Percentiles rank a stretch among this genome's conserved stretches.
phyloP scores from a whole-genome alignment of 23 tunicate species.

The Ascidia mentula region DNA sequence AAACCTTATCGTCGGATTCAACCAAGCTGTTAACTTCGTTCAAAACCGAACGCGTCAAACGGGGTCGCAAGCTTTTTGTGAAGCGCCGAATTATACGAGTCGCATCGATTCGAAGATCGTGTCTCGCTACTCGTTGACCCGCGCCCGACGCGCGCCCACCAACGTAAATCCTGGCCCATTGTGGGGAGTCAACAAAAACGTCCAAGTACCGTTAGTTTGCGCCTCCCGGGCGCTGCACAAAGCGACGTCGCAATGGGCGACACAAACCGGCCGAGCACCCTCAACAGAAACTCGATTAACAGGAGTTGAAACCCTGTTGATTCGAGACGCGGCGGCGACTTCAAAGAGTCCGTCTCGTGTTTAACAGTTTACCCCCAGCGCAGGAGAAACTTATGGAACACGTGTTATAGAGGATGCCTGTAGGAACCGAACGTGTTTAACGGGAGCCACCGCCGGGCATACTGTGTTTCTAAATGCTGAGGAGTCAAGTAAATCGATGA shows the following conservation, averaged over 20 bases:
- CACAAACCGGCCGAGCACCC: background rate
- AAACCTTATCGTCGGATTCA: too few relatives aligned
- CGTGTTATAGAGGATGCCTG: too few relatives aligned
- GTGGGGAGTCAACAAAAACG: conserved; percentile 1
- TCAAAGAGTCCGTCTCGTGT: background rate
- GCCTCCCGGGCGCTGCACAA: background rate
- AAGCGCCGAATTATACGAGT: background rate
- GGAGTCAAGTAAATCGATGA: too few relatives aligned
- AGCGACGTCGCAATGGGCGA: background rate
- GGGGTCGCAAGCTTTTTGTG: background rate
- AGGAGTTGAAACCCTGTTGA: conserved; percentile 1
- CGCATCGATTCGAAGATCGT: background rate
- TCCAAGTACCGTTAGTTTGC: background rate
- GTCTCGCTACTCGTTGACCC: background rate
- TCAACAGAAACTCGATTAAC: conserved; percentile 9
- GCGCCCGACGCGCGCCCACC: background rate
- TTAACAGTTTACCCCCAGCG: background rate
- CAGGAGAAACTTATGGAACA: background rate
- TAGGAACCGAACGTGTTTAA: too few relatives aligned
- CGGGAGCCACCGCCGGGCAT: too few relatives aligned
- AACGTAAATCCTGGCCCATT: conserved; percentile 8
- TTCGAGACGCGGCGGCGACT: background rate
- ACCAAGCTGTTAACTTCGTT: too few relatives aligned
- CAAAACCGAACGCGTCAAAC: background rate
- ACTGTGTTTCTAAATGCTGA: too few relatives aligned